These are phyloP conservation scores for Ormia ochracea DNA, from an alignment of 2,888 invertebrate genomes.

Conservation along the genomic window DNA sequence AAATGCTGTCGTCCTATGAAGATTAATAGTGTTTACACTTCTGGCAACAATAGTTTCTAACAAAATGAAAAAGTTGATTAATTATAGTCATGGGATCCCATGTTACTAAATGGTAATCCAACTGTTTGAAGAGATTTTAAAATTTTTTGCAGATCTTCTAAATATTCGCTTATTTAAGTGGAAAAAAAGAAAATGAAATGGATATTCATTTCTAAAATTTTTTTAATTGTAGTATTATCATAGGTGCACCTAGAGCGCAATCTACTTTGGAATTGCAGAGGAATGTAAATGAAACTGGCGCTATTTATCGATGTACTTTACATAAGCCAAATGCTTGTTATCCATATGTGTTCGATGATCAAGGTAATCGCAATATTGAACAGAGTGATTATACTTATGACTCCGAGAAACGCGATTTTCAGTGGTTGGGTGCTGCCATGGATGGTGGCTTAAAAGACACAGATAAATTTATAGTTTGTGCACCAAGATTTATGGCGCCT, in stretches of 20 bases:
- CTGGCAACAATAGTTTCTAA: no score
- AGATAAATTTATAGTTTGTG: conserved; percentile 77
- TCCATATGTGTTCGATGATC: conserved; percentile 74
- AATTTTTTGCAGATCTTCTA: no score
- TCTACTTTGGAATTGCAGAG: conserved; percentile 75
- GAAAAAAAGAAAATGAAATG: background rate
- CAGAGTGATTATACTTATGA: conserved; percentile 71
- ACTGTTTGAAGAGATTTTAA: no score
- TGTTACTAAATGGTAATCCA: no score
- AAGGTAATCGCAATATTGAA: conserved; percentile 71
- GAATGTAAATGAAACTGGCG: conserved; percentile 78
- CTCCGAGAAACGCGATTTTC: conserved; percentile 75
- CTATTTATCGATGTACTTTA: conserved; percentile 78
- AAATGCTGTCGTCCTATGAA: no score
- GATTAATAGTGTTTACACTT: no score
- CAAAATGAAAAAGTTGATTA: no score
- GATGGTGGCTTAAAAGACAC: conserved; percentile 76
- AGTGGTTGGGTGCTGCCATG: conserved; percentile 79
- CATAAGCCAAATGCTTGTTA: conserved; percentile 69
- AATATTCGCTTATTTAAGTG: no score
- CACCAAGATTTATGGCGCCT: conserved; percentile 73
- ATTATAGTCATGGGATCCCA: no score
- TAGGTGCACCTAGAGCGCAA: conserved; percentile 79
- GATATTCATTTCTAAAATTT: background rate
- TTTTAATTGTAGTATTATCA: conserved; percentile 75